Conservation (phyloP, 2,797 vertebrate genomes). For the Capromys pilorides region DNA sequence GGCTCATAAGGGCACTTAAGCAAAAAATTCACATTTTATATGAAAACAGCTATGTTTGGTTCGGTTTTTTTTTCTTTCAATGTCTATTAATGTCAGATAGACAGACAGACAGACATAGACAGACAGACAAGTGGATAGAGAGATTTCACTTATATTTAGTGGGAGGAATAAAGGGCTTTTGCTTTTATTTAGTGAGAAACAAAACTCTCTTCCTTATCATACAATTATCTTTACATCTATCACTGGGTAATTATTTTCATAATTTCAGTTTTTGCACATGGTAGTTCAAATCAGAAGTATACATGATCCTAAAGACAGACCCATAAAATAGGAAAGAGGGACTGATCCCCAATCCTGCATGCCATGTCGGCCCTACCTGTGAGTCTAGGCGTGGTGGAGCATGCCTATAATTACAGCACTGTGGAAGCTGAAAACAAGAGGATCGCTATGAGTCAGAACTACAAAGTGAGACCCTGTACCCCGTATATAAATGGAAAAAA, state of each 20-base stretch:
- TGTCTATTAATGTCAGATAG: not conserved
- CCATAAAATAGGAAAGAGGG: not conserved
- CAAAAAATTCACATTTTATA: not conserved
- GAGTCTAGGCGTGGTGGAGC: too few relatives aligned
- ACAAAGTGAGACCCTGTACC: too few relatives aligned
- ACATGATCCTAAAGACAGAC: not conserved
- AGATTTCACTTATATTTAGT: not conserved
- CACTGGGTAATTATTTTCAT: not conserved
- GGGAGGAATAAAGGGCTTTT: not conserved
- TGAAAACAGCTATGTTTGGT: not conserved
- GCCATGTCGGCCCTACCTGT: too few relatives aligned
- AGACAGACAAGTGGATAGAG: not conserved
- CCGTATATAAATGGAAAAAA: too few relatives aligned
- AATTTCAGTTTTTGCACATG: not conserved
- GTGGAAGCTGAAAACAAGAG: too few relatives aligned
- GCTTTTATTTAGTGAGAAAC: not conserved
- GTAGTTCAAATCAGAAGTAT: not conserved
- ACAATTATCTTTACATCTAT: not conserved
- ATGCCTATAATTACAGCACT: too few relatives aligned
- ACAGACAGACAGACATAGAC: not conserved
- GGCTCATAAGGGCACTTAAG: not conserved
- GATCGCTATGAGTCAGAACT: too few relatives aligned
- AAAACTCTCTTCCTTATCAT: not conserved
- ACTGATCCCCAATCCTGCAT: too few relatives aligned
- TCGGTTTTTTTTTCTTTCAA: not conserved